Percentiles rank a stretch among this genome's conserved stretches.
phyloP scores from a whole-genome alignment of 2,797 vertebrate genomes.

The Sebastes dallii region DNA sequence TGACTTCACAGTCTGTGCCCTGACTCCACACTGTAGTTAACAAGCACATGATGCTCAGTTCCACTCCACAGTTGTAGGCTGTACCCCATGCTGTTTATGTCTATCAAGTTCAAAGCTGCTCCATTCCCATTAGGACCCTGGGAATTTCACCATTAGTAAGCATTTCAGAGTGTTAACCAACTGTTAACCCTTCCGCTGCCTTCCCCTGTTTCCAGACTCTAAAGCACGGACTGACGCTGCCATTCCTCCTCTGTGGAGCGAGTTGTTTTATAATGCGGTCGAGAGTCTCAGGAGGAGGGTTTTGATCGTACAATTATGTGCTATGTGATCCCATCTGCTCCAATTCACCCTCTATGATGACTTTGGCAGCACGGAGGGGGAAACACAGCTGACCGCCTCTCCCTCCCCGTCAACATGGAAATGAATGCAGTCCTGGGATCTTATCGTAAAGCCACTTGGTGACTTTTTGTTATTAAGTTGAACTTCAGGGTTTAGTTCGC shows the following conservation, averaged over 20 bases:
- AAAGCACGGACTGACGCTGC: neutral
- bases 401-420: conserved; percentile 19
- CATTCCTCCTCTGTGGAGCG: neutral
- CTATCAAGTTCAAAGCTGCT: conserved; percentile 63
- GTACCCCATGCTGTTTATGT: conserved; percentile 56
- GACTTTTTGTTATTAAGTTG: conserved; percentile 28
- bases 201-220: conserved; percentile 5
- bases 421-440: conserved; percentile 25
- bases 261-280: conserved; percentile 36
- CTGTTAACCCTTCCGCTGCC: conserved; percentile 37
- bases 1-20: conserved; percentile 21
- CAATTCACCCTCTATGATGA: conserved; percentile 45
- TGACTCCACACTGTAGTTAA: conserved; percentile 33
- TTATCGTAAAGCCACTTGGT: conserved; percentile 21
- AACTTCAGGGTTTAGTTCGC: conserved; percentile 8
- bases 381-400: conserved; percentile 27
- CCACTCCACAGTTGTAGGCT: conserved; percentile 26
- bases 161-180: conserved; percentile 49
- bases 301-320: conserved; percentile 50
- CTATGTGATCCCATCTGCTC: conserved; percentile 51
- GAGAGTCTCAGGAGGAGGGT: conserved; percentile 33
- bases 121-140: conserved; percentile 35
- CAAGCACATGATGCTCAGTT: conserved; percentile 16
- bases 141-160: conserved; percentile 58
- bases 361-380: conserved; percentile 51